Evolutionary conservation across 2,797 vertebrate species (phyloP).

Genomic region (Dendrocincla fuliginosa): DNA sequence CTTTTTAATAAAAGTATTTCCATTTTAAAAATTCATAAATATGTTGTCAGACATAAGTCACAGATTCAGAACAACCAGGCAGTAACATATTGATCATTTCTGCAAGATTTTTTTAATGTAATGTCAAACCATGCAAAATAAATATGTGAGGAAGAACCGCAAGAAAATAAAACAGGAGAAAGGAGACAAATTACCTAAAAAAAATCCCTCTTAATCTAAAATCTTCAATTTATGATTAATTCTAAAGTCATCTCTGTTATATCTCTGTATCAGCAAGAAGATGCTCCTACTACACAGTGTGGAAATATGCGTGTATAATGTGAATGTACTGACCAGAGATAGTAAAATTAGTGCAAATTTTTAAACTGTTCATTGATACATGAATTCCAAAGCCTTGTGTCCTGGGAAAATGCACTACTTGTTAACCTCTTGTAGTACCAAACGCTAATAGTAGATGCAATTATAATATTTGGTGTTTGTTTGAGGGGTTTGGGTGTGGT

Average conservation of each 20-base stretch:
- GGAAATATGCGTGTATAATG: not conserved
- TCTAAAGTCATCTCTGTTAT: not conserved
- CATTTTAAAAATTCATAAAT: constrained; percentile 2
- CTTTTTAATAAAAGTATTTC: not conserved
- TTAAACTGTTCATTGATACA: not conserved
- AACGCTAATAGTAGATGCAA: not conserved
- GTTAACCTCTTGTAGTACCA: not conserved
- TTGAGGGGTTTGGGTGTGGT: no score
- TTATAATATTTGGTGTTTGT: not conserved
- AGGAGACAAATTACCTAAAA: not conserved
- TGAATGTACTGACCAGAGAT: not conserved
- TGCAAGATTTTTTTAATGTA: not conserved
- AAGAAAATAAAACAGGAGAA: not conserved
- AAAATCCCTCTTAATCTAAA: not conserved
- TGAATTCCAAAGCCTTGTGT: not conserved
- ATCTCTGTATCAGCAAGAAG: not conserved
- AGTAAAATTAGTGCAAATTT: not conserved
- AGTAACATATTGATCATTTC: not conserved
- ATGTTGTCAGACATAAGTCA: not conserved
- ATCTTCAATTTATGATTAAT: not conserved
- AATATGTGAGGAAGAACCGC: not conserved
- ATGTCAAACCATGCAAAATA: not conserved
- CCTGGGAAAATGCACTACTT: not conserved
- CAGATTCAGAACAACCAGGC: not conserved
- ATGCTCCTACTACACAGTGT: not conserved